Percentiles rank a stretch among this genome's conserved stretches.
Evolutionary conservation across 2,113 vertebrate species (phyloP).

Genomic region (Aldabrachelys gigantea): DNA sequence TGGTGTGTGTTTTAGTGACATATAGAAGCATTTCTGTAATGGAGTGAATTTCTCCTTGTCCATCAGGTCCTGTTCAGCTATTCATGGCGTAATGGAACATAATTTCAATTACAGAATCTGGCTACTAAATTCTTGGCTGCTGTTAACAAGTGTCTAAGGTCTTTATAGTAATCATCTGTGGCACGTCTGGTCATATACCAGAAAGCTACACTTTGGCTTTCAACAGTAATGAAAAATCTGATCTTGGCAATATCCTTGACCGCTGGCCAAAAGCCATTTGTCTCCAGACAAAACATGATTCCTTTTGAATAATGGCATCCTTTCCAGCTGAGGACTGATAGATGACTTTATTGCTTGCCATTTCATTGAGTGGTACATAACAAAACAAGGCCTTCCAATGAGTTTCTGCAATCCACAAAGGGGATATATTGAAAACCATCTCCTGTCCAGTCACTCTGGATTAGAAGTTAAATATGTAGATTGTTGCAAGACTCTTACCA

Average conservation of each 20-base stretch:
- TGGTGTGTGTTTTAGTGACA: not conserved
- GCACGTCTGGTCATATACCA: not conserved
- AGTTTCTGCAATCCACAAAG: not conserved
- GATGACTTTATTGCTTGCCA: not conserved
- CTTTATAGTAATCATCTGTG: not conserved
- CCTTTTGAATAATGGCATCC: not conserved
- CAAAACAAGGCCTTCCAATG: not conserved
- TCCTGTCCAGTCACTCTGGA: not conserved
- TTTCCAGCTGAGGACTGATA: not conserved
- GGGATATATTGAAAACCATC: not conserved
- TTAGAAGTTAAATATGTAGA: not conserved
- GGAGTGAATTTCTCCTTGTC: not conserved
- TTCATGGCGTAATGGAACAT: fast-evolving
- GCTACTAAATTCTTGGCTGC: not conserved
- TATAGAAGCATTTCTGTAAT: not conserved
- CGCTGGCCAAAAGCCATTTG: not conserved
- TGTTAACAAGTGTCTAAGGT: not conserved
- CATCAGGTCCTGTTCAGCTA: not conserved
- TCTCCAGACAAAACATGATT: not conserved
- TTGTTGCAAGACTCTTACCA: not conserved
- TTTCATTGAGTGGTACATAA: not conserved
- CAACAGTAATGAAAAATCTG: not conserved
- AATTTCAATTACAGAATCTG: fast-evolving
- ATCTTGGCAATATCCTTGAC: not conserved
- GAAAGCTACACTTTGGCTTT: not conserved